Percentiles rank a stretch among this genome's conserved stretches.
phyloP scores from a whole-genome alignment of 2,888 invertebrate species.

The Dastarcus helophoroides region DNA sequence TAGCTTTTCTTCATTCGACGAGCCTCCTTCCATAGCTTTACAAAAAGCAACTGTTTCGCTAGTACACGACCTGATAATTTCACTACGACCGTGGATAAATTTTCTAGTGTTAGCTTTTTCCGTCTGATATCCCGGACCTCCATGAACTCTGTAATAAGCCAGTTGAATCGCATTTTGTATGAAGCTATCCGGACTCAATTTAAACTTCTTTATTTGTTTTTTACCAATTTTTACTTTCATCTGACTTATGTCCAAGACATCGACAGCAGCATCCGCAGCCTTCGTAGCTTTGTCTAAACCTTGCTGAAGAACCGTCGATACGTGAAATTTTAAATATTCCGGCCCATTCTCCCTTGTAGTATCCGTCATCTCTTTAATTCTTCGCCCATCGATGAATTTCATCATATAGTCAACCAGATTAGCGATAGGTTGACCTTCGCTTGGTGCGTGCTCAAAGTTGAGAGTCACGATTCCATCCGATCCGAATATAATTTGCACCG shows the following conservation, averaged over 20 bases:
- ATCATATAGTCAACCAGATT: slow-evolving; percentile 6
- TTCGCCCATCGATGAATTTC: background rate
- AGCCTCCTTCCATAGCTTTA: slow-evolving; percentile 5
- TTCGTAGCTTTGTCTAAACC: background rate
- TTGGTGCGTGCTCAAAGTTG: slow-evolving; percentile 8
- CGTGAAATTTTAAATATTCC: background rate
- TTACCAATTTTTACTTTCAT: slow-evolving; percentile 6
- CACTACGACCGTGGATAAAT: slow-evolving; percentile 8
- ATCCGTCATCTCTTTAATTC: slow-evolving; percentile 2
- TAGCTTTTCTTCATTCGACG: slow-evolving; percentile 5
- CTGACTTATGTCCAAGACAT: slow-evolving; percentile 4
- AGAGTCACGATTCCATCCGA: slow-evolving; percentile 6
- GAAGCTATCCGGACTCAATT: slow-evolving; percentile 9
- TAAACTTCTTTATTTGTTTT: slow-evolving; percentile 8
- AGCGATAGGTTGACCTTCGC: slow-evolving; percentile 4
- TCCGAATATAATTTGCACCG: slow-evolving; percentile 5
- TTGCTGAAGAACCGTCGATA: no score
- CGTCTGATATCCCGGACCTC: slow-evolving; percentile 6
- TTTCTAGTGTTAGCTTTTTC: slow-evolving; percentile 9
- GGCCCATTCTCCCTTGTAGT: background rate
- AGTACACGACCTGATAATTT: slow-evolving; percentile 9
- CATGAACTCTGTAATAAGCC: slow-evolving; percentile 10
- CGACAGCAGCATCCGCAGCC: slow-evolving; percentile 4
- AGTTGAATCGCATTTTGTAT: slow-evolving; percentile 9
- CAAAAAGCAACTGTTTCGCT: slow-evolving; percentile 7